A percentile compares a stretch with the other conserved stretches of the same genome.
These are phyloP conservation scores for Grantiella picta DNA, from an alignment of 2,113 vertebrate genomes.

Conservation along the genomic window DNA sequence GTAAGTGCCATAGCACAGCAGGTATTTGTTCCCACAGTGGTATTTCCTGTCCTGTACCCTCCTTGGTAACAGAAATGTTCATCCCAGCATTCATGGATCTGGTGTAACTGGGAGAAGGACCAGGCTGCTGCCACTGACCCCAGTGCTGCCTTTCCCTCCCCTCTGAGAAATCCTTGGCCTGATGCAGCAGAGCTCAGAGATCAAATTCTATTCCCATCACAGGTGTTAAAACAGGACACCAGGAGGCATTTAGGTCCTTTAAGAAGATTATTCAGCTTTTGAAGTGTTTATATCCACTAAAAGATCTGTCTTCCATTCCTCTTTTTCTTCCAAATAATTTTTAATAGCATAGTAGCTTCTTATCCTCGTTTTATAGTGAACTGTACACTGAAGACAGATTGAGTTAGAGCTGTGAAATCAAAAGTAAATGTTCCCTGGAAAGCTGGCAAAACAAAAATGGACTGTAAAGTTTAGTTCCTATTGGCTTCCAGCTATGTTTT, in stretches of 20 bases:
- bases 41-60: neutral
- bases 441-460: neutral
- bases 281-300: neutral
- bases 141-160: neutral
- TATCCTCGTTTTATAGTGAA: neutral
- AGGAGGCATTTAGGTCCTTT: neutral
- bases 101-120: neutral
- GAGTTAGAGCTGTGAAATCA: neutral
- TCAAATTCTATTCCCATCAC: neutral
- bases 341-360: neutral
- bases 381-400: neutral
- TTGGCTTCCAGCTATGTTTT: neutral
- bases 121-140: neutral
- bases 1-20: rapidly evolving
- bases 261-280: neutral
- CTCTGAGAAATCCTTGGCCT: neutral
- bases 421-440: neutral
- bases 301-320: neutral
- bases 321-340: neutral
- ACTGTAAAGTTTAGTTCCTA: neutral
- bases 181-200: neutral
- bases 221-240: neutral
- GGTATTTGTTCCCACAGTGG: neutral
- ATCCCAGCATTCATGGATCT: neutral
- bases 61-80: neutral